Conservation (phyloP, 2,888 invertebrate species). For the Lucinisca nassula region DNA sequence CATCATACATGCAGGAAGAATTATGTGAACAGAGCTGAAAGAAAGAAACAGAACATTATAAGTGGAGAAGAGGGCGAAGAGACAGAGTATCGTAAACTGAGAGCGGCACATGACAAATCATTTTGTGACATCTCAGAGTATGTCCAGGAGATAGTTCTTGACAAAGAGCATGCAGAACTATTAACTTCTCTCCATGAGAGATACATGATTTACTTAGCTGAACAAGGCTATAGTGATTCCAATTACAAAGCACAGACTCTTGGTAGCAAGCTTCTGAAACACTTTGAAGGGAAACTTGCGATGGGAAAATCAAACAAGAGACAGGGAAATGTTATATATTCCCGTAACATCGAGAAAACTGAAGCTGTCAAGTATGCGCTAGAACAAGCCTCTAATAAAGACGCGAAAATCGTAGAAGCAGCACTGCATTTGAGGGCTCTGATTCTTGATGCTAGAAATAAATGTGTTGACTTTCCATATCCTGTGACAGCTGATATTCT, state of each 20-base stretch:
- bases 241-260: constrained; percentile 18
- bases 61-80: not conserved
- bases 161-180: constrained; percentile 9
- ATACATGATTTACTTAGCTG: not conserved
- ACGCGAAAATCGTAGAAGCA: not conserved
- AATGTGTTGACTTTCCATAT: not conserved
- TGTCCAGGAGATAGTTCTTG: not conserved
- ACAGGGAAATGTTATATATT: constrained; percentile 11
- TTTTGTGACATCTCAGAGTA: constrained; percentile 13
- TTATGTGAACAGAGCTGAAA: constrained; percentile 7
- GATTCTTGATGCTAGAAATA: not conserved
- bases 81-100: not conserved
- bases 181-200: constrained; percentile 17
- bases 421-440: not conserved
- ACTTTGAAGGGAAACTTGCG: not conserved
- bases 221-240: not conserved
- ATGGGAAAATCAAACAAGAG: constrained; percentile 19
- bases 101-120: not conserved
- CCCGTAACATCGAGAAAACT: not conserved
- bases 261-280: constrained; percentile 9
- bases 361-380: not conserved
- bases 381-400: not conserved
- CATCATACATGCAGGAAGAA: constrained; percentile 32
- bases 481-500: constrained; percentile 17
- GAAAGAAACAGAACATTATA: not conserved